phyloP scores from a whole-genome alignment of 2,888 invertebrate genomes.

The Minunthozetes semirufus region DNA sequence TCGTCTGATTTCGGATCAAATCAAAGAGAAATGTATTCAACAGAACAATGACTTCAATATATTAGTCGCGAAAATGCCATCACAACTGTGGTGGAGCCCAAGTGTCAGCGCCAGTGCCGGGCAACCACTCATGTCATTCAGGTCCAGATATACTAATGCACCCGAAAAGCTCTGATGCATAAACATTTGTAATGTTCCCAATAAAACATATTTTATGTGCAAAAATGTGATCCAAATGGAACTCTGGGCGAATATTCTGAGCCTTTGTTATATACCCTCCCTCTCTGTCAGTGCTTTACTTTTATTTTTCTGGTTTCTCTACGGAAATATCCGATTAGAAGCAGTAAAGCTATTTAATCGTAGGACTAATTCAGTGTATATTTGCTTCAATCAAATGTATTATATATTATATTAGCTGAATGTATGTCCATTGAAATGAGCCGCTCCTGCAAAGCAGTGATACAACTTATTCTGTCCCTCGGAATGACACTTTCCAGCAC shows the following conservation, averaged over 20 bases:
- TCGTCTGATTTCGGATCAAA: neutral
- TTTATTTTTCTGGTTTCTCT: neutral
- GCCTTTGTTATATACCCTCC: neutral
- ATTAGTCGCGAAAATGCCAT: conserved; percentile 2
- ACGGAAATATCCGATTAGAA: neutral
- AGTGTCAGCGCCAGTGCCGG: neutral
- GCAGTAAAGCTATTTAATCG: conserved; percentile 25
- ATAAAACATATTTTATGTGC: neutral
- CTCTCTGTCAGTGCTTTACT: neutral
- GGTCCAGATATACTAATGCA: neutral
- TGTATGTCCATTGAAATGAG: neutral
- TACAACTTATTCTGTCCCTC: neutral
- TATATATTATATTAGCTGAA: neutral
- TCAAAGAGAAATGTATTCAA: conserved; percentile 13
- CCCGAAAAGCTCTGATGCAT: conserved; percentile 3
- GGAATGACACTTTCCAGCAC: conserved; percentile 21
- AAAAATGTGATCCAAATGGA: neutral
- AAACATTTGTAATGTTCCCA: neutral
- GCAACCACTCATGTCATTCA: conserved; percentile 19
- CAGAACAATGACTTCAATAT: neutral
- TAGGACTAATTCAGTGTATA: conserved; percentile 8
- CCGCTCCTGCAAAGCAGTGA: neutral
- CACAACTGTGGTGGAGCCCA: neutral
- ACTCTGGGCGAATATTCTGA: neutral
- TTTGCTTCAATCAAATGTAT: conserved; percentile 14